Evolutionary conservation across 2,113 vertebrate genomes (phyloP), one percentile per base, ranked within the genome.

Genomic region (Nibea albiflora): DNA sequence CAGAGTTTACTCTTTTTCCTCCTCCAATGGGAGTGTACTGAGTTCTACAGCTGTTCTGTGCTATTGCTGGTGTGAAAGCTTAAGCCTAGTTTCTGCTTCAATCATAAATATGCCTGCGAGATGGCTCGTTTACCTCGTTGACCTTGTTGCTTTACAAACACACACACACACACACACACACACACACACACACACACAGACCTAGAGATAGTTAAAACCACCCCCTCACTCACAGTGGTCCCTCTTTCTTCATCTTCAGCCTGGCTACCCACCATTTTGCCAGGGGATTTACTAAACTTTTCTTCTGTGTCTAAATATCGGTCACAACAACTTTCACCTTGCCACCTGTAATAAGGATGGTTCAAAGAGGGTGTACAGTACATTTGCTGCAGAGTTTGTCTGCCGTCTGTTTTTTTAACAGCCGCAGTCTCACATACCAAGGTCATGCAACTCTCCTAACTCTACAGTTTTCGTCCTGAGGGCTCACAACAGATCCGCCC

Each of bases 171-270:
- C 44, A 31, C 11, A 26, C 50, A 70, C 63, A 31, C 52, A 76
- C 28, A 22, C 49, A 57, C 35, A 44, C n/a, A 12, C 46, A 64
- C 73, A 44, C 22, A 75, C 56, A 63, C 47, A 20, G 7, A 70
- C 44, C 35, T 42, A 20, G 28, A 24, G 62, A 57, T 66, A 31
- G 44, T n/a, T 60, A 50, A 89, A 76, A 56, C 87, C 90, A 78
- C 89, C 87, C 79, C 88, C 87, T 69, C 67, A 44, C 44, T 11
- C 50, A 76, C 75, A 73, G 64, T 58, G 35, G 75, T 12, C n/a
- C 42, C 66, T 81, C 39, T 82, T 61, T 81, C 53, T 50, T 49
- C 53, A 73, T 54, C 15, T 78, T 52, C 46, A 76, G 47, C 14
- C 62, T 49, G 74, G 62, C 72, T 85, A 76, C 3, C 70, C 46